Percentiles rank a stretch among this genome's conserved stretches.
Conservation (phyloP, 2,113 vertebrate species). For the Psilopsiagon aymara region DNA sequence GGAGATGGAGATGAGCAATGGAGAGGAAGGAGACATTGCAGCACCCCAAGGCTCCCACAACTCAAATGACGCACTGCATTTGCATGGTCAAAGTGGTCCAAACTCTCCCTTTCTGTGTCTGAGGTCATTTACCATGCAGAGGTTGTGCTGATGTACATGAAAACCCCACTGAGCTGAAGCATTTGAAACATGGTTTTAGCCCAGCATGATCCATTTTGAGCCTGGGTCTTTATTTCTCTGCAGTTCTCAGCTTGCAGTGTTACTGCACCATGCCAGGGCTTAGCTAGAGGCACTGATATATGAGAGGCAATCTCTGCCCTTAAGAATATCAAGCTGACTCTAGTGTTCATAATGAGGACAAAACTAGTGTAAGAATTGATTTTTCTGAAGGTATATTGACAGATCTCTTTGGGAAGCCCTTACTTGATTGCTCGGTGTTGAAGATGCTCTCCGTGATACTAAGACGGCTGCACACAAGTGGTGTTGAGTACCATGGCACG, state of each 20-base stretch:
- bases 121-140: accelerated
- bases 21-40: accelerated
- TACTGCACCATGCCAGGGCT: not conserved
- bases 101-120: not conserved
- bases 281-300: accelerated
- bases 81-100: not conserved
- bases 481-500: accelerated
- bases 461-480: accelerated
- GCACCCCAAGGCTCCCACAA: accelerated
- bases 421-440: accelerated
- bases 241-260: not conserved
- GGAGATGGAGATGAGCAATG: not conserved
- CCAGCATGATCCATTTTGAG: not conserved
- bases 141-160: not conserved
- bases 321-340: not conserved
- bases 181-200: not conserved
- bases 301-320: not conserved
- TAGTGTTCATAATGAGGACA: not conserved
- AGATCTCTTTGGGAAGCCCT: not conserved
- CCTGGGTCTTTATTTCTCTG: not conserved
- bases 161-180: accelerated
- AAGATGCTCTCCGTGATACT: not conserved
- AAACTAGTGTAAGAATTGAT: not conserved
- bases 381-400: not conserved
- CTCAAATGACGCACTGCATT: not conserved